Percentiles rank a stretch among this genome's conserved stretches.
These are phyloP conservation scores for Saimiri boliviensis DNA, from an alignment of 2,113 vertebrate species.

Conservation along the genomic window DNA sequence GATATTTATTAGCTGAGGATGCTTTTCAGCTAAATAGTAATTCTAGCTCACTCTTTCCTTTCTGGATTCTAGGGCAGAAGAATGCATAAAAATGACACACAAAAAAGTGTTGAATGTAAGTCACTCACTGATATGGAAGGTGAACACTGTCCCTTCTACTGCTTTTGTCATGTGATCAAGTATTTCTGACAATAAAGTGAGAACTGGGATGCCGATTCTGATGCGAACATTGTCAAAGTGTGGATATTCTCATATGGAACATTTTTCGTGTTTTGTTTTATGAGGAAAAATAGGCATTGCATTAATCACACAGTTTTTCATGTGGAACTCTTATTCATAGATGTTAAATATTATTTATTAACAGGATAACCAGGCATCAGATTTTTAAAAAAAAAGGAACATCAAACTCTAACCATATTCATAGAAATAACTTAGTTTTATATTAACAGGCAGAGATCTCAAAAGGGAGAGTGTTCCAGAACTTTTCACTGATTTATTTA, in stretches of 20 bases:
- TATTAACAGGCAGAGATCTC: constrained; percentile 2
- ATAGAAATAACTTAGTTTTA: constrained; percentile 13
- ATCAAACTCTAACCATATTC: neutral
- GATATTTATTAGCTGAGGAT: neutral
- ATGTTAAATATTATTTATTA: constrained; percentile 36
- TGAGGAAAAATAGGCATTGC: neutral
- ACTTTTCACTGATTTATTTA: constrained; percentile 41
- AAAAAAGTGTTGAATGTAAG: neutral
- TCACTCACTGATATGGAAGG: neutral
- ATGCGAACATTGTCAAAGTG: neutral
- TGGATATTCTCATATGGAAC: neutral
- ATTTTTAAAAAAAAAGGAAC: neutral
- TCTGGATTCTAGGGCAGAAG: neutral
- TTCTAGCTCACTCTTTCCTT: neutral
- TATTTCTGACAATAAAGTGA: neutral
- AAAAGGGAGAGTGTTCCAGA: neutral
- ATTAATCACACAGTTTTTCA: neutral
- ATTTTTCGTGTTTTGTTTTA: constrained; percentile 1
- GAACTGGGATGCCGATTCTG: neutral
- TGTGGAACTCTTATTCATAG: constrained; percentile 17
- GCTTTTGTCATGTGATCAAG: neutral
- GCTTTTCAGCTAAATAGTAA: neutral
- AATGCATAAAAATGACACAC: neutral
- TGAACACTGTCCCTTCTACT: neutral
- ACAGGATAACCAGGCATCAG: neutral